phyloP scores from a whole-genome alignment of 2,797 vertebrate genomes.

The Linurgus olivaceus region DNA sequence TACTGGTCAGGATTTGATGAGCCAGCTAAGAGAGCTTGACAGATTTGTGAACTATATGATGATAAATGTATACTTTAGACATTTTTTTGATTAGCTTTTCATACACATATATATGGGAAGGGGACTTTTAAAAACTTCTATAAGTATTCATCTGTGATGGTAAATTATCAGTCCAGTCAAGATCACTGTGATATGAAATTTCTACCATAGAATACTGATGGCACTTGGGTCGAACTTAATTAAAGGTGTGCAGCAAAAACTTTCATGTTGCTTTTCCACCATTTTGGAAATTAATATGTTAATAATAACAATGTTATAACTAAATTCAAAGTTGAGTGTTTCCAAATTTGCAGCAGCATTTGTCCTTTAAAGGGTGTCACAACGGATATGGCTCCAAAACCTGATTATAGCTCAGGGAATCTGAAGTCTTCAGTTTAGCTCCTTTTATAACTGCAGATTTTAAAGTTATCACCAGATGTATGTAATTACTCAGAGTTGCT shows the following conservation, averaged over 20 bases:
- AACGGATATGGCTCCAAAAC: not conserved
- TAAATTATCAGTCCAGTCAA: not conserved
- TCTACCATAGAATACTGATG: not conserved
- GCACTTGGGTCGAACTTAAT: not conserved
- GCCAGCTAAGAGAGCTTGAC: not conserved
- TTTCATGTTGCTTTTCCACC: conserved; percentile 1
- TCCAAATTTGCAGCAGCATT: not conserved
- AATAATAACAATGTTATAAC: not conserved
- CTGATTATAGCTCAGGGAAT: not conserved
- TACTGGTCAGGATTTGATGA: not conserved
- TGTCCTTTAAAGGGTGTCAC: conserved; percentile 31
- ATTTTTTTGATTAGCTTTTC: not conserved
- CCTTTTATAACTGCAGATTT: conserved; percentile 56
- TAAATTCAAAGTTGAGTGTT: not conserved
- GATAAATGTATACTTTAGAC: not conserved
- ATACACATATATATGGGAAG: not conserved
- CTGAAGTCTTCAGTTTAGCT: conserved; percentile 1
- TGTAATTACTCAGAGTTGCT: conserved; percentile 66
- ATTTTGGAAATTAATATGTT: not conserved
- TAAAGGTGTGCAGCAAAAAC: not conserved
- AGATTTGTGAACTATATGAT: not conserved
- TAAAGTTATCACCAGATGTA: conserved; percentile 59
- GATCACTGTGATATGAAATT: not conserved
- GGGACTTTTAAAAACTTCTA: not conserved
- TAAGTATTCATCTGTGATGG: not conserved